Evolutionary conservation across 2,888 invertebrate species (phyloP), one percentile per base, ranked within the genome.

Genomic region (Eupithecia exiguata): DNA sequence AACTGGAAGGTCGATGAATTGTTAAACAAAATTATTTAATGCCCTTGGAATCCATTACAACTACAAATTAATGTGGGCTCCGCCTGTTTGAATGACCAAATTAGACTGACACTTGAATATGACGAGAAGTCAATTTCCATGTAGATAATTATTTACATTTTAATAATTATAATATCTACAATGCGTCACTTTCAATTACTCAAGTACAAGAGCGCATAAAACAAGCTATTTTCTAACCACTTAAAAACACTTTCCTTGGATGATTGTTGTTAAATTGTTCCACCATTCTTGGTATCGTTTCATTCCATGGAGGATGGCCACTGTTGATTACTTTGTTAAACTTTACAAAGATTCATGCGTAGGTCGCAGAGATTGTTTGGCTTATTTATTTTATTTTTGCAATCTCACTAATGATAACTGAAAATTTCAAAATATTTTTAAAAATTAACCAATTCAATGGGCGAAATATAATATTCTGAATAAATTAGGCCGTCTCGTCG

Each of bases 371-470:
- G 72, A 43, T 65, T 65, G 63, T 66, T n/a, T 73, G 71, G 73
- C 65, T 77, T 72, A 72, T 78, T 78, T 76, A 69, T 74, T 69
- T 77, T 69, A 78, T 69, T 83, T 75, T 82, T 73, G 87, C 87
- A 92, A 92, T 92, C 91, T 92, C 91, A 91, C 89, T 89, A 87
- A 89, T 89, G 89, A 90, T 91, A 91, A 91, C 89, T 88, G 84
- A 84, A 85, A 67, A 69, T 63, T 72, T 75, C 53, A 84, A 84
- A 80, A 75, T 79, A 82, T 83, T 78, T 80, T 82, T 79, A 81
- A 82, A 87, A 71, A 74, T 74, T 14, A 58, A 74, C 69, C 68
- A 80, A 78, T 88, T 83, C 87, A 89, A 88, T 83, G 88, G 91
- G 89, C 89, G 87, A 89, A 89, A 87, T 87, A 86, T 84, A 84